Base-by-base conservation (phyloP, 2,113 vertebrate species). In the Indicator indicator region DNA sequence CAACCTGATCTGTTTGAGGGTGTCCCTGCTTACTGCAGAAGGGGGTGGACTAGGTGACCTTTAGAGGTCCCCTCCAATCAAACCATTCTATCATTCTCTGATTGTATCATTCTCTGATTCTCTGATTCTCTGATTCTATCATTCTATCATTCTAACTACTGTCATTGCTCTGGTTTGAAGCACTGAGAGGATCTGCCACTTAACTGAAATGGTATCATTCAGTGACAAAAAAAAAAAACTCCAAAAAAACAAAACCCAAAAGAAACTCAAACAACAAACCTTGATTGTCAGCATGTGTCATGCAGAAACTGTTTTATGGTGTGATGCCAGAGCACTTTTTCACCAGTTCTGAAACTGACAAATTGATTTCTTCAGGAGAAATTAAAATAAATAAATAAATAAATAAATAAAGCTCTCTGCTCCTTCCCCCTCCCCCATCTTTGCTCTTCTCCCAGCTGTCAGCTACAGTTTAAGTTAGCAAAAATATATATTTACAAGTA, bases 401-500 rank as follows among this genome's bases (percentile, higher is more conserved):
- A 52, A 52, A 23, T 11, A 50, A 23, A 11, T 6, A 10, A 50
- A 52, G 15, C 5, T 1, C 46, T 38, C 10, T 27, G 68, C 17
- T 88, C 19, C 28, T 89, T 46, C 21, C 18, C 89, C 16, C 56
- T 71, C 63, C 40, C 30, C 42, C 42, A 46, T 86, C 58, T 90
- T 92, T 95, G 24, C 50, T 82, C 71, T 83, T 87, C 89, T 95
- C 70, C 52, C 64, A 81, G 65, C 82, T 91, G 78, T 91, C 87
- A 88, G 74, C 94, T 89, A 87, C 56, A 83, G 72, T 74, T 77
- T 77, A 62, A 94, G 44, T 77, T 93, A 94, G 82, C 64, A 65
- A 86, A 85, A 94, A 85, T 77, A 52, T 67, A 71, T 96, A 83
- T 92, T 91, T 94, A 85, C 78, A 85, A 67, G 68, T 76, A 64